Percentiles rank a stretch among this genome's conserved stretches.
Evolutionary conservation across 2,113 vertebrate genomes (phyloP).

Genomic region (Aramus guarauna): DNA sequence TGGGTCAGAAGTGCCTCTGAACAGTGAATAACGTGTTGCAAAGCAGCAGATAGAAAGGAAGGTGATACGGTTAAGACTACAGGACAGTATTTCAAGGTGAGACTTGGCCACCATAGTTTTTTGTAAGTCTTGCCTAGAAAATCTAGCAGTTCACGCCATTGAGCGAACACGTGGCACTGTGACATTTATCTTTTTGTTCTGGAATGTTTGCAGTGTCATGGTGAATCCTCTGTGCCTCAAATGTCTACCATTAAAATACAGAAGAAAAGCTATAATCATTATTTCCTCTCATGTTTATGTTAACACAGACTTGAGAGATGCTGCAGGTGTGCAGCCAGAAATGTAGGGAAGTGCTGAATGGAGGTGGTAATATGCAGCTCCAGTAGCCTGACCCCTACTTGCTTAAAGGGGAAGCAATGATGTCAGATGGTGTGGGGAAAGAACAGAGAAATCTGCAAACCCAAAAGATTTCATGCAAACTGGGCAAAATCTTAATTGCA

Average conservation of each 20-base stretch:
- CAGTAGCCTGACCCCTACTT: neutral
- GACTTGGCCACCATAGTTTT: neutral
- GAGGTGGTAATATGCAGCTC: neutral
- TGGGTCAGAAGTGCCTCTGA: neutral
- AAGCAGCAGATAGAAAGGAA: neutral
- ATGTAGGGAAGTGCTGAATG: neutral
- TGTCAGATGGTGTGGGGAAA: neutral
- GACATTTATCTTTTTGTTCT: neutral
- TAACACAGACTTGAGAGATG: neutral
- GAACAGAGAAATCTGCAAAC: neutral
- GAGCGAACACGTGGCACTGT: neutral
- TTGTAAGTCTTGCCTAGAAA: neutral
- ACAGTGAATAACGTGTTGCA: neutral
- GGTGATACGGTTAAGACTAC: neutral
- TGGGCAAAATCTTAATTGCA: neutral
- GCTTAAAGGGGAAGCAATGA: neutral
- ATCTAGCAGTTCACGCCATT: neutral
- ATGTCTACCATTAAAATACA: neutral
- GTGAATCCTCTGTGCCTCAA: neutral
- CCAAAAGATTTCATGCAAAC: neutral
- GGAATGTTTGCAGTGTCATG: neutral
- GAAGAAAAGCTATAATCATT: neutral
- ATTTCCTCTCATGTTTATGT: neutral
- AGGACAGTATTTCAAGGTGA: neutral
- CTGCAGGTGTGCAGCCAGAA: neutral